phyloP scores from a whole-genome alignment of 1,140 invertebrate species.

The Subanguina moxae region DNA sequence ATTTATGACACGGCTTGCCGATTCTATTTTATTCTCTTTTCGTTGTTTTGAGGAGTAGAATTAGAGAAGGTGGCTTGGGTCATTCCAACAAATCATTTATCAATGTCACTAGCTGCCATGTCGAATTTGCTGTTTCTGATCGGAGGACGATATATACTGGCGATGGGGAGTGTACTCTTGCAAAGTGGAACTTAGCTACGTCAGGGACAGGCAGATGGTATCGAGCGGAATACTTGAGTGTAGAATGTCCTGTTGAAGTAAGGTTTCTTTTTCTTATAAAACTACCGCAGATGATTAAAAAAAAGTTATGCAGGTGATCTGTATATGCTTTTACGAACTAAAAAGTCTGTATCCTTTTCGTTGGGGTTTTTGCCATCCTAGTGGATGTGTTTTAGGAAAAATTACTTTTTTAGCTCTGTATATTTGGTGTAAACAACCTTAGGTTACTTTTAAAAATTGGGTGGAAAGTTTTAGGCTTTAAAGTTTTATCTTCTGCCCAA shows the following conservation, averaged over 20 bases:
- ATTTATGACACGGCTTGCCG: neutral
- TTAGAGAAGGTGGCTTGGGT: constrained; percentile 26
- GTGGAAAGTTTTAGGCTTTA: too few relatives aligned
- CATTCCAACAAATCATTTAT: constrained; percentile 18
- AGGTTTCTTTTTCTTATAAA: too few relatives aligned
- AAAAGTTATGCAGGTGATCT: too few relatives aligned
- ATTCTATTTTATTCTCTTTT: neutral
- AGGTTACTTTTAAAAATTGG: too few relatives aligned
- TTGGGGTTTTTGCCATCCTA: too few relatives aligned
- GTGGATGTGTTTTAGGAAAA: too few relatives aligned
- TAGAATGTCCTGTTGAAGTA: constrained; percentile 27
- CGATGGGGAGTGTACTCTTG: constrained; percentile 27
- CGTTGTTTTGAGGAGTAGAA: constrained; percentile 25
- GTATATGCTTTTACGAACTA: too few relatives aligned
- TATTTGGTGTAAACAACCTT: too few relatives aligned
- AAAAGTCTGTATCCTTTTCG: too few relatives aligned
- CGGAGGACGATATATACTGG: constrained; percentile 37
- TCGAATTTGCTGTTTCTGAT: constrained; percentile 25
- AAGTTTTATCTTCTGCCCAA: too few relatives aligned
- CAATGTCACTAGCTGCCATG: constrained; percentile 23
- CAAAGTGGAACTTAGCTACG: constrained; percentile 33
- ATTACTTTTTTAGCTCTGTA: too few relatives aligned
- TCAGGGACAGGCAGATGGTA: constrained; percentile 34
- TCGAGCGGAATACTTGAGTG: constrained; percentile 17
- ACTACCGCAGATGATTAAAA: too few relatives aligned